These are phyloP conservation scores for Eulemur rubriventer DNA, from an alignment of 2,797 vertebrate genomes.

Conservation along the genomic window DNA sequence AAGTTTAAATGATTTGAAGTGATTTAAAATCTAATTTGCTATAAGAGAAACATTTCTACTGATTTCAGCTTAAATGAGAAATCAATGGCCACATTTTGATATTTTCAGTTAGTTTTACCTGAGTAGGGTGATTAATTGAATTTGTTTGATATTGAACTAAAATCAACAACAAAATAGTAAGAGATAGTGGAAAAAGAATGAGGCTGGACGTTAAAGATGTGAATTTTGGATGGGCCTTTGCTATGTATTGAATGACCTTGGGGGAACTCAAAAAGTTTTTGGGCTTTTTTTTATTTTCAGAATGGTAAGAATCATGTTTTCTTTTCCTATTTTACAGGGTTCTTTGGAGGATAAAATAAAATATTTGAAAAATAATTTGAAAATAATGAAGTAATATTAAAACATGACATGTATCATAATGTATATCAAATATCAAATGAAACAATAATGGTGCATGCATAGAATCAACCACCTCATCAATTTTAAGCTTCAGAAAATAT, in stretches of 20 bases:
- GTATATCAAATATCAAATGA: background rate
- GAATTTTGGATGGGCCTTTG: background rate
- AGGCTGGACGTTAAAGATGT: background rate
- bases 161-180: background rate
- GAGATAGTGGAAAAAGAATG: background rate
- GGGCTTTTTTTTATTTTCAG: background rate
- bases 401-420: background rate
- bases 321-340: background rate
- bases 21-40: background rate
- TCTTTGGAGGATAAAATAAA: background rate
- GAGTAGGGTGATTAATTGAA: background rate
- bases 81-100: background rate
- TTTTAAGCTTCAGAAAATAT: background rate
- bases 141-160: background rate
- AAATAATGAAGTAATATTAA: slow-evolving; percentile 20
- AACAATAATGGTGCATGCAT: background rate
- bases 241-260: background rate
- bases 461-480: background rate
- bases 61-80: background rate
- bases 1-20: slow-evolving; percentile 24
- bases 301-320: background rate
- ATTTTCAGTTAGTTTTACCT: background rate
- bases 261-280: background rate
- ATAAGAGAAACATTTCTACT: background rate
- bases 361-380: slow-evolving; percentile 4